Evolutionary conservation across 2,797 vertebrate genomes (phyloP), one percentile per base, ranked within the genome.

Genomic region (Hemibagrus guttatus): DNA sequence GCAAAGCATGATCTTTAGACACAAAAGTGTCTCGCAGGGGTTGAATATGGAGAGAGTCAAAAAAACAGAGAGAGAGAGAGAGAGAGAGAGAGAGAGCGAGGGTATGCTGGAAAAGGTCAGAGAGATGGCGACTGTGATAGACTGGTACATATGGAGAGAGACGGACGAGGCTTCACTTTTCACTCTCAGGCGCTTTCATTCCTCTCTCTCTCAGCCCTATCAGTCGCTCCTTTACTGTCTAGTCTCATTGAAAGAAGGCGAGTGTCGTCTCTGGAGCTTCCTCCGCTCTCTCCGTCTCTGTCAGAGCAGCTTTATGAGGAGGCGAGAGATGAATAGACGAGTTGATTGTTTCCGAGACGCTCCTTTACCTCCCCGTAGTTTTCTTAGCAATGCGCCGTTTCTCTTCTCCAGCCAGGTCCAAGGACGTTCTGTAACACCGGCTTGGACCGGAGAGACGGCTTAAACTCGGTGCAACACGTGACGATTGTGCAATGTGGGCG

Each of bases 1-100:
- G 87, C 85, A 84, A 89, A 89, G 85, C 68, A 85, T 86, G 88
- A 87, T 90, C 90, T 90, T 89, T 90, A 83, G 86, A 85, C 88
- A 89, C 88, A 90, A 90, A 87, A 80, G 87, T 64, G 84, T 85
- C 88, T 88, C 74, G 56, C 66, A 76, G 90, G 86, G 90, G 83
- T 85, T 61, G 35, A 86, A 85, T 81, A 75, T 5, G 46, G 72
- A 52, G 46, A 3, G 31, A 42, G 81, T 86, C 61, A 80, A 46
- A 28, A 14, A 46, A 81, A 88, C 52, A 39, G 11, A 59, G 46
- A 19, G 39, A 31, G 46, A 17, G 61, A 74, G 74, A 42, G 61
- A 6, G 81, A 46, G 42, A 78, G 42, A 28, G 74, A 11, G 72
- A 54, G 2, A n/a, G 39, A 16, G 39, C 42, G 84, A 39, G 21